A percentile compares a stretch with the other conserved stretches of the same genome.
Conservation (phyloP, 2,113 vertebrate genomes). For the Tachysurus fulvidraco region DNA sequence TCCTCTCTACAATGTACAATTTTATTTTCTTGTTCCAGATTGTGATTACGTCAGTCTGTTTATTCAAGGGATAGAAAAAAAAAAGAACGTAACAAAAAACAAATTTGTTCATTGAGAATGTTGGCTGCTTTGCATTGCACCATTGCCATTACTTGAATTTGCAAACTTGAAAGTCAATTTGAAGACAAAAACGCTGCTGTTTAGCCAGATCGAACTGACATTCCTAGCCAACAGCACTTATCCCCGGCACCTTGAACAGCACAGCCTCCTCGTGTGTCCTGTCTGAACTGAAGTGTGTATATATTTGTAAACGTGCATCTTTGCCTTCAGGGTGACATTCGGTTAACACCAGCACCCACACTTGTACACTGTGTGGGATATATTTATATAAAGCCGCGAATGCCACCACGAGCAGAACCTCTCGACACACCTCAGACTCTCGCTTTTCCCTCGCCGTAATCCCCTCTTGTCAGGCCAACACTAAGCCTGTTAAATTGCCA, state of each 20-base stretch:
- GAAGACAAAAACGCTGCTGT: constrained; percentile 27
- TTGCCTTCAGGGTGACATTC: constrained; percentile 59
- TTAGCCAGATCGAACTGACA: neutral
- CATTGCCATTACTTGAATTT: constrained; percentile 46
- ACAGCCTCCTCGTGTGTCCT: neutral
- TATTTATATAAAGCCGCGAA: neutral
- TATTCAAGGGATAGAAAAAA: neutral
- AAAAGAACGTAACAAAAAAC: neutral
- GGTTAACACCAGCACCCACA: constrained; percentile 51
- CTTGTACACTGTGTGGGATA: constrained; percentile 30
- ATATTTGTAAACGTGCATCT: constrained; percentile 43
- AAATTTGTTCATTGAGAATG: neutral
- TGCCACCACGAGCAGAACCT: constrained; percentile 48
- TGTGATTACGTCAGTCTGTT: neutral
- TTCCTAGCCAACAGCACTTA: constrained; percentile 18
- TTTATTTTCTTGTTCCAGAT: neutral
- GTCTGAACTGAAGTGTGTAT: constrained; percentile 25
- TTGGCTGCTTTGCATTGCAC: constrained; percentile 15
- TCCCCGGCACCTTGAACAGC: neutral
- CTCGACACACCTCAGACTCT: constrained; percentile 58
- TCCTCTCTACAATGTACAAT: neutral
- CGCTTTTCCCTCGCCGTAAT: constrained; percentile 64
- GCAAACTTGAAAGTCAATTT: constrained; percentile 20
- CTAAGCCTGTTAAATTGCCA: constrained; percentile 70
- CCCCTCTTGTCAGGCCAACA: constrained; percentile 61